Percentiles rank a stretch among this genome's conserved stretches.
Evolutionary conservation across 2,888 invertebrate genomes (phyloP).

Genomic region (Chymomyza amoena): DNA sequence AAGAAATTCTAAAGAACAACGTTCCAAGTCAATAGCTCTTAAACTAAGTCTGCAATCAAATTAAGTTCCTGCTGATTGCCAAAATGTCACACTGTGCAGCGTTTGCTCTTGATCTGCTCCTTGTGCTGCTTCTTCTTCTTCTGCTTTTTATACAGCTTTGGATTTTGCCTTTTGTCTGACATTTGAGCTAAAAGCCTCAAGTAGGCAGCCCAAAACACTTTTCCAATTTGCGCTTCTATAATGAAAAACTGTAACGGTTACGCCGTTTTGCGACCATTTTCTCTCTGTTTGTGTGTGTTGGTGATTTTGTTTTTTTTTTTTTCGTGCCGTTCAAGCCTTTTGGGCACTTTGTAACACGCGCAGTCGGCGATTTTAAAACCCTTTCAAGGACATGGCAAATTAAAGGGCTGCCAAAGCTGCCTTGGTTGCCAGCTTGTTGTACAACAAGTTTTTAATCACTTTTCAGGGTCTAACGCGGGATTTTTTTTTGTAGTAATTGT

Average conservation of each 20-base stretch:
- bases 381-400: constrained; percentile 46
- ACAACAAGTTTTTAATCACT: constrained; percentile 71
- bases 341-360: not conserved
- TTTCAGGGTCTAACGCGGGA: constrained; percentile 67
- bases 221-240: constrained; percentile 57
- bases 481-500: constrained; percentile 9
- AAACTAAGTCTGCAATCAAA: no score
- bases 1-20: no score
- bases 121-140: not conserved
- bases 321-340: not conserved
- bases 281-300: not conserved
- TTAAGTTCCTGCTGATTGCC: no score
- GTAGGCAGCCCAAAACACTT: constrained; percentile 67
- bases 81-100: no score
- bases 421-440: constrained; percentile 19
- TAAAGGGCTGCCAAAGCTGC: constrained; percentile 40
- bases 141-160: not conserved
- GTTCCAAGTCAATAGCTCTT: no score
- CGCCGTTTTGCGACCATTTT: constrained; percentile 46
- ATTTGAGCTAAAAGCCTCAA: constrained; percentile 72
- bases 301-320: constrained; percentile 27
- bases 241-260: constrained; percentile 57
- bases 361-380: constrained; percentile 26
- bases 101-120: not conserved
- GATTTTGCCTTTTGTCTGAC: constrained; percentile 49